These are phyloP conservation scores for Diarsia brunnea DNA, from an alignment of 2,888 invertebrate genomes.

Conservation along the genomic window DNA sequence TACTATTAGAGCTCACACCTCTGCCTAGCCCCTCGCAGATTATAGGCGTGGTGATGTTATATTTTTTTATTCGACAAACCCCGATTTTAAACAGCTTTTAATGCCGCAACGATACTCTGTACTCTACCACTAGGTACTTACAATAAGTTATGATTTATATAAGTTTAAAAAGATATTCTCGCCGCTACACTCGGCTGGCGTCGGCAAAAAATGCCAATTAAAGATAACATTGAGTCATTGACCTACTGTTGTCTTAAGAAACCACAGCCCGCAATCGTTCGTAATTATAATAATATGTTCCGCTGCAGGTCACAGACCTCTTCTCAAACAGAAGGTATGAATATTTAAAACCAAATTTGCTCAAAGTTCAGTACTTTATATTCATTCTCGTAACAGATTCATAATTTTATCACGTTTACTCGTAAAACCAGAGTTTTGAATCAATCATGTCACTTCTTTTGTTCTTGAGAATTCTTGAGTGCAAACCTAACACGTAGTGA, in stretches of 20 bases:
- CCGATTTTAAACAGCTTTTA: neutral
- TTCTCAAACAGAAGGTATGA: neutral
- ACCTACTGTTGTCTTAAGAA: neutral
- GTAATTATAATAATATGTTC: neutral
- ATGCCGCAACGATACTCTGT: neutral
- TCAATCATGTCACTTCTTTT: no score
- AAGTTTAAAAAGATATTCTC: neutral
- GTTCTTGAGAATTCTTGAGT: no score
- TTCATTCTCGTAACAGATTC: neutral
- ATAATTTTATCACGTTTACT: no score
- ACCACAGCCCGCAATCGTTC: neutral
- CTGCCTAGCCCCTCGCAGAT: neutral
- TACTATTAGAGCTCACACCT: no score
- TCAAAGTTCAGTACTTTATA: neutral
- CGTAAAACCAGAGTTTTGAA: no score
- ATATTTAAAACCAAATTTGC: neutral
- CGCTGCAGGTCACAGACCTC: neutral
- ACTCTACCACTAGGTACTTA: neutral
- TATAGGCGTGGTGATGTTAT: neutral
- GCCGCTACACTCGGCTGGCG: neutral
- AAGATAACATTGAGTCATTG: slow-evolving; percentile 16
- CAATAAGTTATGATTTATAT: neutral
- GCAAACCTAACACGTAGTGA: no score
- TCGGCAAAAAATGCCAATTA: neutral
- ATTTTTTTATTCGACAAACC: neutral